Base-by-base conservation (phyloP, 2,888 invertebrate species). In the Urechis unicinctus region DNA sequence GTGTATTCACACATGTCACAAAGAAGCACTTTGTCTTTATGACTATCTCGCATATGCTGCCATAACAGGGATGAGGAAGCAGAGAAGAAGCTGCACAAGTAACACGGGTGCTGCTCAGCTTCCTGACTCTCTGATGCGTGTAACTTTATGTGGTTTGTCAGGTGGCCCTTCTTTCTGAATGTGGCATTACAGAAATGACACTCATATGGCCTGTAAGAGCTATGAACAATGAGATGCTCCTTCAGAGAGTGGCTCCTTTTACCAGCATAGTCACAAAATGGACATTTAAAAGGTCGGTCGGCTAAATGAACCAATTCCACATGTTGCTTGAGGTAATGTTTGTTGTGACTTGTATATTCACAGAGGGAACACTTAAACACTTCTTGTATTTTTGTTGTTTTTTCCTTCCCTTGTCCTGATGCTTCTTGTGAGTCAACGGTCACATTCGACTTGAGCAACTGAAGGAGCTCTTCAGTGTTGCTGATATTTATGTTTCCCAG, bases 211-310 rank as follows among this genome's bases (percentile, higher is more conserved):
- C 73, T 52, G 43, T 71, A 69, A 42, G 68, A 69, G 6, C 73
- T 71, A 55, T 76, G 75, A 5, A 76, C 74, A 1, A 75, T 67
- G 50, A 75, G 54, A 55, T 76, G 75, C 57, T 75, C 74, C 29
- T 72, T 65, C 44, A 76, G 56, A 1, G 75, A 70, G 57, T 75
- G 73, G 36, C 73, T 72, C 2, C 75, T 62, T 52, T 76, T 76
- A 3, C 75, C 74, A 28, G 75, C 74, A 55, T 76, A 76, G 57
- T 74, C 73, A 61, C 76, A 76, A 60, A 70, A 73, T 1, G 74
- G 74, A 57, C 76, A 76, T 56, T 74, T 74, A 57, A 67, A 75
- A 3, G 73, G 73, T 17, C 74, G 61, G 24, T 69, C 70, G n/a
- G 68, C 65, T 31, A 63, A 68, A 58, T 76, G 76, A 3, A 75